Evolutionary conservation across 2,113 vertebrate genomes (phyloP).

Genomic region (Peromyscus californicus): DNA sequence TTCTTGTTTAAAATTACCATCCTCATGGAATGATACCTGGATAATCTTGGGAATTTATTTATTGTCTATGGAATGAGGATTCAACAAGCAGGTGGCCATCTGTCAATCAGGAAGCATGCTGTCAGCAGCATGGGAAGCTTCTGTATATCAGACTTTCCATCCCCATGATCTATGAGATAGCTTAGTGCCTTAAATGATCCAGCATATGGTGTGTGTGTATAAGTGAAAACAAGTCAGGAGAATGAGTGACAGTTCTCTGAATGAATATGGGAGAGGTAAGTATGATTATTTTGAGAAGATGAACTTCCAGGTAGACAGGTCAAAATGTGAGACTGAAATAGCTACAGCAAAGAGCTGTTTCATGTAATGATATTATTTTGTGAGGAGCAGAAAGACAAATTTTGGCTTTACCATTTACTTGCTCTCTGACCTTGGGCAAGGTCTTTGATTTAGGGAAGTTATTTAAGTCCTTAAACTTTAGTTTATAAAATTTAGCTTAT

Average conservation of each 20-base stretch:
- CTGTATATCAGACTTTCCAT: not conserved
- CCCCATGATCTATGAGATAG: not conserved
- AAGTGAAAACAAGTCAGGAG: not conserved
- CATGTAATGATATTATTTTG: not conserved
- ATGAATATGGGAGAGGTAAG: not conserved
- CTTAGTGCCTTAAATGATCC: not conserved
- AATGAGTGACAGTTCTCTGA: not conserved
- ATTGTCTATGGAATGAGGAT: no score
- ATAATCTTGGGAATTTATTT: not conserved
- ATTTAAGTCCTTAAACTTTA: not conserved
- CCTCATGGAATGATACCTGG: not conserved
- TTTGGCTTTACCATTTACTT: not conserved
- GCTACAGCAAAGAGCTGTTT: not conserved
- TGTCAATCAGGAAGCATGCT: not conserved
- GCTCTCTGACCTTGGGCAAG: not conserved
- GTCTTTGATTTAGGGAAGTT: not conserved
- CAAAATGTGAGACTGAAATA: not conserved
- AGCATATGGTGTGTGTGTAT: not conserved
- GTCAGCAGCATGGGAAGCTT: not conserved
- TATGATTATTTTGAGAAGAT: not conserved
- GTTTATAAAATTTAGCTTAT: slow-evolving; percentile 10
- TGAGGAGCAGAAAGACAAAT: not conserved
- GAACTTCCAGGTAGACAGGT: not conserved
- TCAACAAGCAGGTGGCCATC: not conserved
- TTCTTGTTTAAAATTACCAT: not conserved